phyloP scores from a whole-genome alignment of 1,140 invertebrate species.

The Dreissena polymorpha region DNA sequence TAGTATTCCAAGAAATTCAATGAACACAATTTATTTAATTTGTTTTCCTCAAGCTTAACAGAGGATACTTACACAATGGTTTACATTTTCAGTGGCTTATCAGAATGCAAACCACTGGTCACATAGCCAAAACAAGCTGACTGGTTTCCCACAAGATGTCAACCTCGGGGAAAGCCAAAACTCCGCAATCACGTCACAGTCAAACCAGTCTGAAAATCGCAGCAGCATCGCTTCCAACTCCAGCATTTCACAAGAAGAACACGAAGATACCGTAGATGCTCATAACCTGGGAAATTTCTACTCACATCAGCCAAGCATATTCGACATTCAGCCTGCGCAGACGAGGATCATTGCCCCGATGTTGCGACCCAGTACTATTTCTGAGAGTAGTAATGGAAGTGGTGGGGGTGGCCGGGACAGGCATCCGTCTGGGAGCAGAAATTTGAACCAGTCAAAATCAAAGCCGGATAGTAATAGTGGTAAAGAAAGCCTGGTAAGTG shows the following conservation, averaged over 20 bases:
- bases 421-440: constrained; percentile 9
- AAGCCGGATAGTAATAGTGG: neutral
- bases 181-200: neutral
- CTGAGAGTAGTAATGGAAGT: constrained; percentile 59
- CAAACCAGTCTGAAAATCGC: constrained; percentile 27
- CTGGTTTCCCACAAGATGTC: constrained; percentile 12
- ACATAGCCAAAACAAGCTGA: neutral
- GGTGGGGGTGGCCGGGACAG: neutral
- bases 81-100: neutral
- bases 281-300: too few species aligned
- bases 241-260: constrained; percentile 43
- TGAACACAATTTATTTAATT: too few species aligned
- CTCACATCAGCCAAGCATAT: constrained; percentile 29
- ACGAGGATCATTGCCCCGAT: constrained; percentile 58
- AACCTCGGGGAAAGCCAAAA: constrained; percentile 38
- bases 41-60: too few species aligned
- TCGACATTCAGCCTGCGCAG: constrained; percentile 24
- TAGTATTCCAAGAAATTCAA: too few species aligned
- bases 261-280: too few species aligned
- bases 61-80: too few species aligned
- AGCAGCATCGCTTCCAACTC: constrained; percentile 56
- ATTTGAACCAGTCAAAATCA: neutral
- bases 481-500: constrained; percentile 29
- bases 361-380: constrained; percentile 58
- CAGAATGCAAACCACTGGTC: constrained; percentile 10